Percentiles rank a stretch among this genome's conserved stretches.
Conservation (phyloP, 2,888 invertebrate species). For the Phengaris arion region DNA sequence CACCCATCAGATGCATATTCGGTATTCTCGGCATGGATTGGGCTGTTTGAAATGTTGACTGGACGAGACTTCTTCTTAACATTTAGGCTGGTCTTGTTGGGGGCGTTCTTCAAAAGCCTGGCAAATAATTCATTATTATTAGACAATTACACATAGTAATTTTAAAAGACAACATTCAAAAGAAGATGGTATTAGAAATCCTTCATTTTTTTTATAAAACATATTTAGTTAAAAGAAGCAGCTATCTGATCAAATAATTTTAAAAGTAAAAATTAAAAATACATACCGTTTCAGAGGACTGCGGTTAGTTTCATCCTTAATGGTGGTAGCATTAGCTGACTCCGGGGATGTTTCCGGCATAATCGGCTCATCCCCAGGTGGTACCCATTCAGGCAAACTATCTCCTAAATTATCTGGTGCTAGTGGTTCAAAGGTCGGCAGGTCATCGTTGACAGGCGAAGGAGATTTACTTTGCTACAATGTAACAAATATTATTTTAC, state of each 20-base stretch:
- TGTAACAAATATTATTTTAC: conserved; percentile 11
- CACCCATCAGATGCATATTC: conserved; percentile 68
- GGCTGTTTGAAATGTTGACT: conserved; percentile 51
- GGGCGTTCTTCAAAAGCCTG: conserved; percentile 65
- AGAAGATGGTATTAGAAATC: too few species aligned
- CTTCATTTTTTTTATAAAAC: too few species aligned
- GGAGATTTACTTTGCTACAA: conserved; percentile 67
- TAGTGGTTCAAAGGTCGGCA: conserved; percentile 45
- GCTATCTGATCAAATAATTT: too few species aligned
- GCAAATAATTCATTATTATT: background rate
- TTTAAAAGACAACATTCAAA: background rate
- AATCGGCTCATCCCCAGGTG: conserved; percentile 63
- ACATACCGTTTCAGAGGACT: conserved; percentile 68
- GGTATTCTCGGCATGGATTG: conserved; percentile 62
- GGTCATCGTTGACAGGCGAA: conserved; percentile 49
- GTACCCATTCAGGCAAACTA: conserved; percentile 61
- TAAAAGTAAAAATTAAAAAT: background rate
- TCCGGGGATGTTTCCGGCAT: conserved; percentile 57
- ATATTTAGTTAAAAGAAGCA: too few species aligned
- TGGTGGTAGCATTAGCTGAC: conserved; percentile 42
- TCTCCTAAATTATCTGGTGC: conserved; percentile 48
- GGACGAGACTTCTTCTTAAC: conserved; percentile 62
- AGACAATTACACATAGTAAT: conserved; percentile 6
- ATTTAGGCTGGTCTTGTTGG: conserved; percentile 59
- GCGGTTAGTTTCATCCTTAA: conserved; percentile 58